phyloP scores from a whole-genome alignment of 2,113 vertebrate species.

The Pao palembangensis region DNA sequence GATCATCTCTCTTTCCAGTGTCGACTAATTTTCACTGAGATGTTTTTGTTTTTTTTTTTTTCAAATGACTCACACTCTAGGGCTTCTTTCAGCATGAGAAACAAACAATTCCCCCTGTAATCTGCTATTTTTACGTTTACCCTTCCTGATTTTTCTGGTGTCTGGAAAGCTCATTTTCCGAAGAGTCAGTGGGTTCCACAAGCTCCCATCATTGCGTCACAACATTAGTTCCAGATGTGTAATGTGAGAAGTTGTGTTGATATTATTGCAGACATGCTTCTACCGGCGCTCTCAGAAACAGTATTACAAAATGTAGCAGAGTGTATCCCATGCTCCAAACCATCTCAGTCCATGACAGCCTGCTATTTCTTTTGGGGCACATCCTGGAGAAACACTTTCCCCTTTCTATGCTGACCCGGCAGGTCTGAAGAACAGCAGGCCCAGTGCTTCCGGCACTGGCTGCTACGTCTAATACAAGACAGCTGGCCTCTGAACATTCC shows the following conservation, averaged over 20 bases:
- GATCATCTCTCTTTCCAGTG: constrained; percentile 55
- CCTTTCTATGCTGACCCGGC: constrained; percentile 57
- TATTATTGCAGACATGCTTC: constrained; percentile 73
- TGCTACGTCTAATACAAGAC: constrained; percentile 69
- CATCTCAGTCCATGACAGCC: constrained; percentile 25
- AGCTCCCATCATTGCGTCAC: constrained; percentile 44
- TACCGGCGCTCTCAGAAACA: constrained; percentile 44
- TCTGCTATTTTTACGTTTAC: constrained; percentile 40
- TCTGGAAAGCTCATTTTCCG: constrained; percentile 43
- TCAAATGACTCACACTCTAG: constrained; percentile 59
- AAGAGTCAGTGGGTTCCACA: constrained; percentile 23
- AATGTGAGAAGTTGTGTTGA: constrained; percentile 68
- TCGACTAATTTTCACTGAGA: constrained; percentile 67
- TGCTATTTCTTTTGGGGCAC: constrained; percentile 43
- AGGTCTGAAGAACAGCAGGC: constrained; percentile 58
- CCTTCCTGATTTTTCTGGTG: constrained; percentile 11
- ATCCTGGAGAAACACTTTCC: constrained; percentile 54
- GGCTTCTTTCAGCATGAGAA: constrained; percentile 35
- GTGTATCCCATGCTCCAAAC: constrained; percentile 28
- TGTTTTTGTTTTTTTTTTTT: constrained; percentile 71
- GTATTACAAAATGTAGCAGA: constrained; percentile 64
- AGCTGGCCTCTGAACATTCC: constrained; percentile 79
- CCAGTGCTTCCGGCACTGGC: constrained; percentile 65
- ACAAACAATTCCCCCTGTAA: constrained; percentile 29
- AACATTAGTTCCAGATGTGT: constrained; percentile 75